A percentile compares a stretch with the other conserved stretches of the same genome.
phyloP scores from a whole-genome alignment of 2,113 vertebrate species.

The Coptodon bakossiorum region DNA sequence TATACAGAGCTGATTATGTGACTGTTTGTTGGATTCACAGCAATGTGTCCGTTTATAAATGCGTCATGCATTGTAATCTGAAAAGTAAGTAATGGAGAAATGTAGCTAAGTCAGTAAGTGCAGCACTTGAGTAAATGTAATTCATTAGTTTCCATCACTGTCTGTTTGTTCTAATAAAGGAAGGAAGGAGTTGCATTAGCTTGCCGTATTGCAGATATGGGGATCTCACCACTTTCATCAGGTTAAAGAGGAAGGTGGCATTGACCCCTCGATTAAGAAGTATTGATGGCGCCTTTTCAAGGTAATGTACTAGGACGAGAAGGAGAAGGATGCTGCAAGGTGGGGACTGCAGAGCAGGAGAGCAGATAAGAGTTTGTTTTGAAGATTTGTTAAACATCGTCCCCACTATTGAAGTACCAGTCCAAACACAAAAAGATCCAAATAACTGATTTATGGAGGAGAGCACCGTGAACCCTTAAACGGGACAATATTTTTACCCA shows the following conservation, averaged over 20 bases:
- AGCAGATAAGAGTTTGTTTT: not conserved
- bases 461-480: not conserved
- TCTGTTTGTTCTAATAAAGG: not conserved
- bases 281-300: not conserved
- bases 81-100: not conserved
- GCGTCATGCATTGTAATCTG: not conserved
- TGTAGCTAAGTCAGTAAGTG: not conserved
- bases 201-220: not conserved
- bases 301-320: not conserved
- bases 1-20: not conserved
- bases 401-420: not conserved
- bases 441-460: not conserved
- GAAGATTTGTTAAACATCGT: not conserved
- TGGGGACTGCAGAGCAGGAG: not conserved
- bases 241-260: not conserved
- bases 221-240: not conserved
- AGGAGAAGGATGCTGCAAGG: not conserved
- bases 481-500: rapidly evolving
- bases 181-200: not conserved
- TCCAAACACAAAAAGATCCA: not conserved
- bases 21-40: not conserved
- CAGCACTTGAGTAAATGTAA: not conserved
- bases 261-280: not conserved
- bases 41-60: not conserved
- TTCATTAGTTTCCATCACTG: not conserved